These are phyloP conservation scores for Pammene aurita DNA, from an alignment of 2,888 invertebrate species.

Conservation along the genomic window DNA sequence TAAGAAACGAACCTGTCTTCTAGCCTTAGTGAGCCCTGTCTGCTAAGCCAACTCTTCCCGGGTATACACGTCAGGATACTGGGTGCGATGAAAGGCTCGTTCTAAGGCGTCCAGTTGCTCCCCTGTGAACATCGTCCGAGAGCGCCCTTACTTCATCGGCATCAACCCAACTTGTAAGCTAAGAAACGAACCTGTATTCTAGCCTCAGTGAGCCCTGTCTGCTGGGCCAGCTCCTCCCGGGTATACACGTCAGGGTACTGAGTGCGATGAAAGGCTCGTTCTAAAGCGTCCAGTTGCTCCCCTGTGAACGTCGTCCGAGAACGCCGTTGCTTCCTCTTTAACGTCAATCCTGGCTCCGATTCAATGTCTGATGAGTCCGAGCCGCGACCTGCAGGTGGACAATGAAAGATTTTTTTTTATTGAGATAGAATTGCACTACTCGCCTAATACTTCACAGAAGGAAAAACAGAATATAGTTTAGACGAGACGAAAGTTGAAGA, in stretches of 20 bases:
- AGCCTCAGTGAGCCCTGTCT: slow-evolving; percentile 96
- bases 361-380: slow-evolving; percentile 89
- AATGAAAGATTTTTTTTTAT: neutral
- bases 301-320: slow-evolving; percentile 97
- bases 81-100: slow-evolving; percentile 95
- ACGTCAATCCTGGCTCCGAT: slow-evolving; percentile 94
- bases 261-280: slow-evolving; percentile 95
- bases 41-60: slow-evolving; percentile 95
- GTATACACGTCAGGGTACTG: slow-evolving; percentile 98
- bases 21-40: slow-evolving; percentile 95
- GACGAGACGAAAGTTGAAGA: no score
- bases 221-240: slow-evolving; percentile 94
- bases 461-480: no score
- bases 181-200: slow-evolving; percentile 89
- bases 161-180: slow-evolving; percentile 84
- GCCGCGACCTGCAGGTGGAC: slow-evolving; percentile 65
- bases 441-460: no score
- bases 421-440: neutral
- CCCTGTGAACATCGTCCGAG: slow-evolving; percentile 96
- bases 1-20: slow-evolving; percentile 89
- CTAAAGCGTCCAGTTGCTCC: slow-evolving; percentile 95
- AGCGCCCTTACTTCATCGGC: slow-evolving; percentile 93
- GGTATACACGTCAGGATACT: slow-evolving; percentile 97
- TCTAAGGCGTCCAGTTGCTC: slow-evolving; percentile 96
- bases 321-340: slow-evolving; percentile 95